Evolutionary conservation across 2,797 vertebrate species (phyloP).

Genomic region (Gadopsis bispinosus): DNA sequence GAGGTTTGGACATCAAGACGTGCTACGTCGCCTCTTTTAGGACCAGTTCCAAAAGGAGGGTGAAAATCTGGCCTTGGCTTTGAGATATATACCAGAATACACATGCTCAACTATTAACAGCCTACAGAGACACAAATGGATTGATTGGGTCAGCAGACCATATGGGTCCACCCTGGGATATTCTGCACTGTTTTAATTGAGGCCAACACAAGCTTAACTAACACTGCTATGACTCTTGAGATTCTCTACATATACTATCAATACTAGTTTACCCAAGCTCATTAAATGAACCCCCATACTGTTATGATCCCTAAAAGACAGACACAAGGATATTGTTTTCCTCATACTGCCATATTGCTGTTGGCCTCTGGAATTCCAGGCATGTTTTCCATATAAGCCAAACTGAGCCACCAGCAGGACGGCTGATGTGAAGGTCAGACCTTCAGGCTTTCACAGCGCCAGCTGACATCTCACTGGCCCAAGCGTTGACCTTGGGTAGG

Average conservation of each 20-base stretch:
- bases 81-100: slow-evolving; percentile 50
- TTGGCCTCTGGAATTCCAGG: slow-evolving; percentile 70
- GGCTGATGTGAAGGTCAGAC: slow-evolving; percentile 68
- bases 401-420: slow-evolving; percentile 64
- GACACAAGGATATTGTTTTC: slow-evolving; percentile 38
- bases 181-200: slow-evolving; percentile 15
- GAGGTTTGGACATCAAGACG: slow-evolving; percentile 36
- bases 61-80: slow-evolving; percentile 58
- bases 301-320: slow-evolving; percentile 8
- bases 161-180: slow-evolving; percentile 14
- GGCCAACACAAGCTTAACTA: slow-evolving; percentile 28
- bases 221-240: slow-evolving; percentile 8
- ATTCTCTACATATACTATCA: slow-evolving; percentile 23
- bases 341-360: slow-evolving; percentile 28
- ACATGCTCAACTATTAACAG: slow-evolving; percentile 60
- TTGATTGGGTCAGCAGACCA: slow-evolving; percentile 36
- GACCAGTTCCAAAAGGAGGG: slow-evolving; percentile 58
- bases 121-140: slow-evolving; percentile 42
- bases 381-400: slow-evolving; percentile 67
- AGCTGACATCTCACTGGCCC: slow-evolving; percentile 63
- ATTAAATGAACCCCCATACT: slow-evolving; percentile 22
- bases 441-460: slow-evolving; percentile 57
- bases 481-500: slow-evolving; percentile 70
- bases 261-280: slow-evolving; percentile 14
- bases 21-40: slow-evolving; percentile 51